Base-by-base conservation (phyloP, 2,113 vertebrate genomes). In the Hydrochoerus hydrochaeris region DNA sequence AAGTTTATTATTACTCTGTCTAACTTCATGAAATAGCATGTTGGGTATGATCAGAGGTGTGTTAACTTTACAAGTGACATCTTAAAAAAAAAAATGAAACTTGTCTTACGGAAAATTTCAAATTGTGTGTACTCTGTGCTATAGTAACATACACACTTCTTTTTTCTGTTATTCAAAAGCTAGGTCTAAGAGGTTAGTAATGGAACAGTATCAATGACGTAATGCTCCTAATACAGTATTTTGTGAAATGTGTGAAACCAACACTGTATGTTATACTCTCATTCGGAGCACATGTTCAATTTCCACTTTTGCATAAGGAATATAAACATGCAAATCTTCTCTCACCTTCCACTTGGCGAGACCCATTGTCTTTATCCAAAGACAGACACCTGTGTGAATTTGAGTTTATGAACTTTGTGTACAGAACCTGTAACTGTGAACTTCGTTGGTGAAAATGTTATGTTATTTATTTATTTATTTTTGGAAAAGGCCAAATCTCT, bases 401-500 rank as follows among this genome's bases (percentile, higher is more conserved):
- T 30, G 10, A 2, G 7, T 78, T 52, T 30, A 19, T 28, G 7
- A 16, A 52, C 28, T 78, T 49, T 32, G 75, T 28, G 28, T 78
- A 49, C 13, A 49, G 28, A 78, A 26, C 3, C 26, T 49, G 13
- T 49, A 49, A 16, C 0, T 78, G 7, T n/a, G 44, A 7, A 49
- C 19, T 16, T 49, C 32, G 44, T 78, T 17, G 26, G 26, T 9
- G 28, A 32, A 49, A 49, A 7, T 78, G 5, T 73, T 49, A 30
- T 32, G 17, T 49, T 73, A 32, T 69, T n/a, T 35, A n/a, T 35
- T 13, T 16, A 6, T 35, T 41, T 41, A 10, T 63, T 32, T 13
- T 71, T 99, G 99, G 98, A 99, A 99, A 99, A 98, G 98, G 98
- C 98, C 98, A 98, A 98, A 98, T 98, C 98, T 99, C 97, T 99